A percentile compares a stretch with the other conserved stretches of the same genome.
phyloP scores from a whole-genome alignment of 2,888 invertebrate species.

The Erebia epiphron region DNA sequence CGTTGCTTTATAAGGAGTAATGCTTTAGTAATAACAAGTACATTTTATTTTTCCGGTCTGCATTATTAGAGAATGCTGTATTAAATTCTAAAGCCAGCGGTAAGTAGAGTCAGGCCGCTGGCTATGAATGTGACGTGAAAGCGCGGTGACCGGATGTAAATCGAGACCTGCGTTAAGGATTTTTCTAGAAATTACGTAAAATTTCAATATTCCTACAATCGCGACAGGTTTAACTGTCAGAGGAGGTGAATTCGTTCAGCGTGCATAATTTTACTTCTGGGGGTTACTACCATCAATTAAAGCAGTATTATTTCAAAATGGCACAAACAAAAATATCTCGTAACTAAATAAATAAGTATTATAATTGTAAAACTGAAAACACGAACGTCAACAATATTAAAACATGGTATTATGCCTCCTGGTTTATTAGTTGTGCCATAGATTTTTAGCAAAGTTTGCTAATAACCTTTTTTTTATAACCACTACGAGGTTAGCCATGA shows the following conservation, averaged over 20 bases:
- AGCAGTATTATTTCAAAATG: too few relatives aligned
- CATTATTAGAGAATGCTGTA: conserved; percentile 9
- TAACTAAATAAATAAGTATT: too few relatives aligned
- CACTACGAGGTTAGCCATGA: too few relatives aligned
- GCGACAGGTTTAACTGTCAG: conserved; percentile 26
- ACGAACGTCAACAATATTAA: too few relatives aligned
- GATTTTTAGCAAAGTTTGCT: not conserved
- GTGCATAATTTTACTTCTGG: not conserved
- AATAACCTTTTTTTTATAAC: not conserved
- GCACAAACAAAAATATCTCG: too few relatives aligned
- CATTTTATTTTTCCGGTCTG: not conserved
- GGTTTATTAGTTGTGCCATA: not conserved
- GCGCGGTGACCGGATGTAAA: conserved; percentile 36
- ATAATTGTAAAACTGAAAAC: too few relatives aligned
- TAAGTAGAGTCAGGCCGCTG: conserved; percentile 31
- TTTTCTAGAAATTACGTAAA: conserved; percentile 38
- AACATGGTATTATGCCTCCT: too few relatives aligned
- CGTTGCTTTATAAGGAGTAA: too few relatives aligned
- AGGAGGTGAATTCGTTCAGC: not conserved
- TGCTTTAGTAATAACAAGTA: too few relatives aligned
- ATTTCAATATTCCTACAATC: conserved; percentile 36
- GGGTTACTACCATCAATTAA: too few relatives aligned
- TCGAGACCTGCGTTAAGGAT: conserved; percentile 37
- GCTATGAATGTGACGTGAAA: conserved; percentile 35
- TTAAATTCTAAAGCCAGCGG: conserved; percentile 17